Evolutionary conservation across 2,888 invertebrate genomes (phyloP).

Genomic region (Teleogryllus oceanicus): DNA sequence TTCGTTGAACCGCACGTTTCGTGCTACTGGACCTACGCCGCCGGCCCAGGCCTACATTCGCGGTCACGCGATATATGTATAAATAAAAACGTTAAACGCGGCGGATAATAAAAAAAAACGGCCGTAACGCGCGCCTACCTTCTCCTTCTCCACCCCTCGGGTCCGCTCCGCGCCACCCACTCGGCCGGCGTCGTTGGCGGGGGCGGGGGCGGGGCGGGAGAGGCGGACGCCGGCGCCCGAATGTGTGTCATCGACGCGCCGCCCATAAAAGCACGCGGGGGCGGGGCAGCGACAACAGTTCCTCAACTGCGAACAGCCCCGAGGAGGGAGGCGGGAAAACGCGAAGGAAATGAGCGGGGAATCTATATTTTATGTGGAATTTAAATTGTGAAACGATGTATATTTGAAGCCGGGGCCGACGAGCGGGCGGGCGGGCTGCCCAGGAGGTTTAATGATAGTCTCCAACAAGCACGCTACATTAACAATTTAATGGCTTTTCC

Average conservation of each 20-base stretch:
- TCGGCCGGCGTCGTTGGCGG: too few relatives aligned
- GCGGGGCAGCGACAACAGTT: neutral
- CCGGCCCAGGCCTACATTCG: too few relatives aligned
- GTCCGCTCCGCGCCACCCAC: too few relatives aligned
- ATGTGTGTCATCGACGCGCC: neutral
- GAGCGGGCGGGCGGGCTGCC: slow-evolving; percentile 18
- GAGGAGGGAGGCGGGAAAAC: neutral
- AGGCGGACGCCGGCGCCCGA: too few relatives aligned
- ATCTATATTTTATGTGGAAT: slow-evolving; percentile 19
- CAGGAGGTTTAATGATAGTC: slow-evolving; percentile 33
- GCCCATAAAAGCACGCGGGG: neutral
- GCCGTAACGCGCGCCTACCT: too few relatives aligned
- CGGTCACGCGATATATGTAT: too few relatives aligned
- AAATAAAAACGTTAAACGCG: too few relatives aligned
- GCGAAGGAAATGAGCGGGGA: slow-evolving; percentile 7
- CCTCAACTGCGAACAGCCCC: neutral
- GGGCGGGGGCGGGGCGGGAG: too few relatives aligned
- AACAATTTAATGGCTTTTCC: slow-evolving; percentile 35
- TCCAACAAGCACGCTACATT: slow-evolving; percentile 33
- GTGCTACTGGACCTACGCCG: too few relatives aligned
- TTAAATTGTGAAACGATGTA: slow-evolving; percentile 28
- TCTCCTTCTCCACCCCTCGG: too few relatives aligned
- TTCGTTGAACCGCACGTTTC: too few relatives aligned
- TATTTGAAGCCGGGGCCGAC: slow-evolving; percentile 24
- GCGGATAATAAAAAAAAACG: too few relatives aligned